A percentile compares a stretch with the other conserved stretches of the same genome.
Evolutionary conservation across 1,140 invertebrate species (phyloP).

Genomic region (Paracyclopina nana): DNA sequence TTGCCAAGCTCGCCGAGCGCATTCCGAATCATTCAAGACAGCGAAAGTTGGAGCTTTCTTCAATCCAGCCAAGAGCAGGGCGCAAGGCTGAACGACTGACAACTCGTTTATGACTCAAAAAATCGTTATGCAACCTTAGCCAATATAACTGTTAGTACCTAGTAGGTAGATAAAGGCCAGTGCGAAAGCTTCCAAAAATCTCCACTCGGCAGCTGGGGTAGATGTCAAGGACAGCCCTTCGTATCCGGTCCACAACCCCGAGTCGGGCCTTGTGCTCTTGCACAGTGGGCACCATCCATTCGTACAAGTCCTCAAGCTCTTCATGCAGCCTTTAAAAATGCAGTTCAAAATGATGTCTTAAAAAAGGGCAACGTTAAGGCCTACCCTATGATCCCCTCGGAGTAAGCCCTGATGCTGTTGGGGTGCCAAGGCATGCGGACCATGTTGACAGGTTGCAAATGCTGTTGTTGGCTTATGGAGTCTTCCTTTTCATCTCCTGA

Average conservation of each 20-base stretch:
- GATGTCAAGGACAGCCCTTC: constrained; percentile 56
- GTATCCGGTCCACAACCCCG: constrained; percentile 67
- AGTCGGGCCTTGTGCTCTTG: constrained; percentile 68
- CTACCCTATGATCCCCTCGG: background rate
- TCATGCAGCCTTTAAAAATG: constrained; percentile 51
- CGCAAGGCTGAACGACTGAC: too few species aligned
- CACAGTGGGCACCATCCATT: constrained; percentile 73
- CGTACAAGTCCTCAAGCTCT: constrained; percentile 88
- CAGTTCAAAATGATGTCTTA: background rate
- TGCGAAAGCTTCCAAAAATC: constrained; percentile 86
- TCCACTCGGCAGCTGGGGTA: constrained; percentile 81
- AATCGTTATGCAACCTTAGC: too few species aligned
- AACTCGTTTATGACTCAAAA: too few species aligned
- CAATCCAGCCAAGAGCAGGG: too few species aligned
- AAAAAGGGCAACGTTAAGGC: background rate
- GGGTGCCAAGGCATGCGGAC: background rate
- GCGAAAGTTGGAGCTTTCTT: too few species aligned
- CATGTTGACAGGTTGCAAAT: background rate
- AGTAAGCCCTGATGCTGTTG: background rate
- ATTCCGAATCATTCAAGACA: too few species aligned
- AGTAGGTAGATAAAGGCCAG: constrained; percentile 81
- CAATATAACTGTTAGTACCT: too few species aligned
- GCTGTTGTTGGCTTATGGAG: too few species aligned
- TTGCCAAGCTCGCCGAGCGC: too few species aligned
- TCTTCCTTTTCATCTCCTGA: too few species aligned